Evolutionary conservation across 2,888 invertebrate species (phyloP).

Genomic region (Dermolepida albohirtum): DNA sequence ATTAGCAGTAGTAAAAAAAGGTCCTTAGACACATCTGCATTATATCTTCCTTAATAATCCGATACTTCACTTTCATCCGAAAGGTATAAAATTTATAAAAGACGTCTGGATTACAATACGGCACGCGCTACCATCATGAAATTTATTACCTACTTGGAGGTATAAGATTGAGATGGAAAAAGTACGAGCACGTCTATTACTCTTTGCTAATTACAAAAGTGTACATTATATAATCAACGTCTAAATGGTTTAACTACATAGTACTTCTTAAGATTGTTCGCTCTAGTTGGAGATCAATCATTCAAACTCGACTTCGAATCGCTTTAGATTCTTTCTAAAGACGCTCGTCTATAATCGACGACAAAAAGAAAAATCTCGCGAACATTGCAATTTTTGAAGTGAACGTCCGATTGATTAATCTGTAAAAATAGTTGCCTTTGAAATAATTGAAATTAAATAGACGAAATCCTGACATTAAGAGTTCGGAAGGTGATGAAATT

Average conservation of each 20-base stretch:
- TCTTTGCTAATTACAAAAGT: slow-evolving; percentile 31
- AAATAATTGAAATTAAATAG: slow-evolving; percentile 6
- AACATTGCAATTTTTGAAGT: slow-evolving; percentile 23
- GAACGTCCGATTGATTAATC: slow-evolving; percentile 22
- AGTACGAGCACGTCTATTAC: slow-evolving; percentile 14
- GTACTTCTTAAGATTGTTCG: slow-evolving; percentile 21
- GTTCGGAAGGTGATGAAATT: too few relatives aligned
- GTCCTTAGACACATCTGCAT: slow-evolving; percentile 26
- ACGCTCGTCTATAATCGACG: slow-evolving; percentile 3
- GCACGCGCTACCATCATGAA: slow-evolving; percentile 7
- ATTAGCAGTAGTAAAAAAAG: slow-evolving; percentile 26
- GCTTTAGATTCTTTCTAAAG: slow-evolving; percentile 27
- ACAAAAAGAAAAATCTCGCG: slow-evolving; percentile 4
- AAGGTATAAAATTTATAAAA: slow-evolving; percentile 19
- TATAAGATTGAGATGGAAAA: neutral
- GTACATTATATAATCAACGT: slow-evolving; percentile 21
- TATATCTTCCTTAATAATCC: slow-evolving; percentile 26
- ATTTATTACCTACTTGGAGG: slow-evolving; percentile 16
- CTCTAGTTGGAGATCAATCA: slow-evolving; percentile 14
- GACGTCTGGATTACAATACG: slow-evolving; percentile 21
- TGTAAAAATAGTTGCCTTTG: slow-evolving; percentile 13
- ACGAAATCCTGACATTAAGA: too few relatives aligned
- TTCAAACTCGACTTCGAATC: slow-evolving; percentile 28
- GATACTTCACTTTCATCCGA: slow-evolving; percentile 23
- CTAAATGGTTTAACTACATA: slow-evolving; percentile 1